Percentiles rank a stretch among this genome's conserved stretches.
Evolutionary conservation across 1,140 invertebrate genomes (phyloP).

Genomic region (Zaprionus tsacasi): DNA sequence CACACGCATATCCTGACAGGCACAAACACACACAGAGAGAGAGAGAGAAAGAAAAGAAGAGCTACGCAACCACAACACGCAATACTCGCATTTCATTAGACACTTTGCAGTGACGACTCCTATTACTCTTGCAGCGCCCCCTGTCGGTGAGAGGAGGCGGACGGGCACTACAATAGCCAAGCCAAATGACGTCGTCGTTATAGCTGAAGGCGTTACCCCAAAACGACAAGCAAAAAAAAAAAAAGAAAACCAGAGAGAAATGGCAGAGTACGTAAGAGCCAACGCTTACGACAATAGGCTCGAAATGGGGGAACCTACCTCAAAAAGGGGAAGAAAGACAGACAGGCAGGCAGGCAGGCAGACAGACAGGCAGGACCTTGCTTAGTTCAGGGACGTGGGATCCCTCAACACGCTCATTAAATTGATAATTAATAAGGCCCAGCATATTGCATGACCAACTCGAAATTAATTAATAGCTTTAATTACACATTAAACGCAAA

Average conservation of each 20-base stretch:
- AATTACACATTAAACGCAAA: background rate
- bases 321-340: background rate
- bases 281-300: constrained; percentile 17
- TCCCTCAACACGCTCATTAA: background rate
- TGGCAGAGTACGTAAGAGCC: constrained; percentile 12
- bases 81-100: constrained; percentile 82
- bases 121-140: constrained; percentile 67
- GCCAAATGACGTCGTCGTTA: constrained; percentile 41
- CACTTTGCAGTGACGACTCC: constrained; percentile 79
- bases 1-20: constrained; percentile 69
- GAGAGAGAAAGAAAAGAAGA: constrained; percentile 40
- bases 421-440: constrained; percentile 8
- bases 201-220: constrained; percentile 34
- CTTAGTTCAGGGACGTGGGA: constrained; percentile 2
- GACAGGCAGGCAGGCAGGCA: background rate
- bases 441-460: background rate
- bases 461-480: background rate
- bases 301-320: constrained; percentile 5
- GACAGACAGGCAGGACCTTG: background rate
- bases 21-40: background rate
- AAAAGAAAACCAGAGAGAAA: constrained; percentile 7
- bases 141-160: background rate
- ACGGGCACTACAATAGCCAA: constrained; percentile 20
- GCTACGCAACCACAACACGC: constrained; percentile 79
- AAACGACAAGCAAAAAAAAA: background rate